Evolutionary conservation across 2,113 vertebrate genomes (phyloP), one percentile per base, ranked within the genome.

Genomic region (Megaleporinus macrocephalus): DNA sequence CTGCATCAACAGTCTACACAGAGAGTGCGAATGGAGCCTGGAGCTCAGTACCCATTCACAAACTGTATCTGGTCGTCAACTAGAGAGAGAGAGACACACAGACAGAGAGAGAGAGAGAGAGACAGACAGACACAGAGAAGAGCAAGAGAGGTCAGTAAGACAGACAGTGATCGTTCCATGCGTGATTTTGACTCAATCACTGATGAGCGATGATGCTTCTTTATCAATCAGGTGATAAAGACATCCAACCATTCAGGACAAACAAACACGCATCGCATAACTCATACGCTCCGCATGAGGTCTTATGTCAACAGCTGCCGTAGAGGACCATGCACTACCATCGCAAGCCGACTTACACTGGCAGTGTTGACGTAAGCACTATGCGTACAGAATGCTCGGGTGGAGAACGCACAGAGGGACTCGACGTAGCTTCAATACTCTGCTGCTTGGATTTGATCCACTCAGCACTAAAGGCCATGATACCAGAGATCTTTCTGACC

Each of bases 61-160:
- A 83, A 82, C 79, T 59, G 71, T 79, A 74, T 66, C 69, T 83
- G 69, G 73, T 78, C 85, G 80, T 66, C 69, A 51, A 65, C 74
- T 76, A 33, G 61, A 70, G 57, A 68, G 27, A 82, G 22, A 65
- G 49, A 69, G 14, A 80, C 26, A 68, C 13, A 77, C 47, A 66
- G 24, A 68, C 6, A 76, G 24, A 62, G 44, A 65, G 41, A 41
- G 70, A 57, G 24, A 80, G 18, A 79, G 27, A 81, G 9, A 29
- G n/a, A 20, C n/a, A 61, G 24, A 65, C 13, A 73, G 14, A 83
- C 12, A 62, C 30, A 75, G 5, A 69, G 66, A 24, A 4, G 61
- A 22, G 78, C 20, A 89, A 0, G 22, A 47, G 29, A 71, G 11
- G 59, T 87, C 44, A 83, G 65, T 78, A 47, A 87, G 53, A 66